A percentile compares a stretch with the other conserved stretches of the same genome.
Evolutionary conservation across 2,797 vertebrate genomes (phyloP).

Genomic region (Bradypodion ventrale): DNA sequence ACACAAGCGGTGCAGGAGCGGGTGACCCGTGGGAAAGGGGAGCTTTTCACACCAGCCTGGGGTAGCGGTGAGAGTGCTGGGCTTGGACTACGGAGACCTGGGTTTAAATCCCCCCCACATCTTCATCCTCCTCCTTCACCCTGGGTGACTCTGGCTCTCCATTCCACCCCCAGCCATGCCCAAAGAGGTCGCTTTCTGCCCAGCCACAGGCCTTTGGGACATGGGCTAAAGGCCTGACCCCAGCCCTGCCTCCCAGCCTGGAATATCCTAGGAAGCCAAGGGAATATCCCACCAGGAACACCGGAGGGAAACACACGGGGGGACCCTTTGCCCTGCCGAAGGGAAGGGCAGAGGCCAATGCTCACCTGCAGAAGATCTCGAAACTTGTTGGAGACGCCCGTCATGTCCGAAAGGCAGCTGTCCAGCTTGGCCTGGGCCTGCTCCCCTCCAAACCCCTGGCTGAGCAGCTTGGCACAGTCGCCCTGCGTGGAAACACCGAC

Average conservation of each 20-base stretch:
- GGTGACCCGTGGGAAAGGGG: neutral
- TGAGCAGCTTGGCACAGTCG: constrained; percentile 93
- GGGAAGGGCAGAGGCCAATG: neutral
- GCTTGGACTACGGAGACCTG: too few species aligned
- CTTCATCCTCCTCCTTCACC: too few species aligned
- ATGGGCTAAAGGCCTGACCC: too few species aligned
- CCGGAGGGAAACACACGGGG: too few species aligned
- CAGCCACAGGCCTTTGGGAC: too few species aligned
- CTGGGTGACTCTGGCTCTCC: neutral
- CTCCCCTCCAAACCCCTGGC: constrained; percentile 83
- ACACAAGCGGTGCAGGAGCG: neutral
- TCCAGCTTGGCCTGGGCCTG: constrained; percentile 94
- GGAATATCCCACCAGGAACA: neutral
- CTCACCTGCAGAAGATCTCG: constrained; percentile 95
- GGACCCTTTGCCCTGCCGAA: neutral
- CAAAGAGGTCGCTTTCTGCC: neutral
- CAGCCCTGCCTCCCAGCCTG: too few species aligned
- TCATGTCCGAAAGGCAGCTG: constrained; percentile 93
- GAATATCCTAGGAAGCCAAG: too few species aligned
- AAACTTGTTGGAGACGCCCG: constrained; percentile 92
- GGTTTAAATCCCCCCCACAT: too few species aligned
- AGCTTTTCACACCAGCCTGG: too few species aligned
- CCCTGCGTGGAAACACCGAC: constrained; percentile 77
- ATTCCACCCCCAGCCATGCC: too few species aligned
- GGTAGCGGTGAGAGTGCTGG: too few species aligned